A percentile compares a stretch with the other conserved stretches of the same genome.
phyloP scores from a whole-genome alignment of 2,888 invertebrate genomes.

The Troides helena region DNA sequence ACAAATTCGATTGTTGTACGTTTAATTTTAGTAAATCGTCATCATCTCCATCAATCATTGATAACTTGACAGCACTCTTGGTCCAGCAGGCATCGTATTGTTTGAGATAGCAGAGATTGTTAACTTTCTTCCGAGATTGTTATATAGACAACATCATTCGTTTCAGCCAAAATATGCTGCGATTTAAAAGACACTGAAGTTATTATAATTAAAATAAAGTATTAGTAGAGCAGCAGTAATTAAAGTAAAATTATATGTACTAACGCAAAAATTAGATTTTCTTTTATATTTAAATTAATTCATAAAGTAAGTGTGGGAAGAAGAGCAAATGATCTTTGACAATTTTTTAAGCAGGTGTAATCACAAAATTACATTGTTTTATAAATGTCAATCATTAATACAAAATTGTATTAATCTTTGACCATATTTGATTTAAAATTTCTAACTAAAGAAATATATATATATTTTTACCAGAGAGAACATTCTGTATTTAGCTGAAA shows the following conservation, averaged over 20 bases:
- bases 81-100: neutral
- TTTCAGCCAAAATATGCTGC: neutral
- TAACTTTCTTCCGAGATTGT: neutral
- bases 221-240: no score
- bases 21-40: neutral
- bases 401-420: no score
- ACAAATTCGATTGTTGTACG: neutral
- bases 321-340: no score
- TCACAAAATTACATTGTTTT: no score
- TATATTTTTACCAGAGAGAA: neutral
- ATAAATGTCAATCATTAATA: no score
- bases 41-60: neutral
- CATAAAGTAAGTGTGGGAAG: no score
- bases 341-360: no score
- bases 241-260: no score
- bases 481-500: neutral
- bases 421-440: neutral
- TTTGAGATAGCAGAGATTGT: neutral
- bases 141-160: no score
- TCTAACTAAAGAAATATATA: neutral
- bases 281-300: no score
- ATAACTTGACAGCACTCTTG: neutral
- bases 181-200: neutral
- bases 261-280: no score
- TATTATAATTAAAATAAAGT: neutral